phyloP scores from a whole-genome alignment of 2,797 vertebrate species.

The Sarcoramphus papa region DNA sequence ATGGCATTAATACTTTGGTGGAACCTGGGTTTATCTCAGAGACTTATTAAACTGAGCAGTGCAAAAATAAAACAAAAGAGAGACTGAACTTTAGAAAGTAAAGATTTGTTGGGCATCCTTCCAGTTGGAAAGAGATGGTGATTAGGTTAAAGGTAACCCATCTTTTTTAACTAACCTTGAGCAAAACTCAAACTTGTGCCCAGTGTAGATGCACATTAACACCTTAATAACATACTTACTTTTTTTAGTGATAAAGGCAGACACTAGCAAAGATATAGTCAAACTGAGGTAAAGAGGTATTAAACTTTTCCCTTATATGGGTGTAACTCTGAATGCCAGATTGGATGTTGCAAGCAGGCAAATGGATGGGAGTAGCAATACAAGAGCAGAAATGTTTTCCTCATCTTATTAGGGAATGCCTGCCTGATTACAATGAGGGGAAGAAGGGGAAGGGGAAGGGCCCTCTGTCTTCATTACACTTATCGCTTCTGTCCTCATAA shows the following conservation, averaged over 20 bases:
- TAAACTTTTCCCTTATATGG: not conserved
- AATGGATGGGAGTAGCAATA: not conserved
- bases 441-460: not conserved
- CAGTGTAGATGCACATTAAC: not conserved
- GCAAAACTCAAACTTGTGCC: not conserved
- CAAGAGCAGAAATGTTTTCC: not conserved
- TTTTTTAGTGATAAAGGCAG: not conserved
- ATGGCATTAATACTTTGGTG: not conserved
- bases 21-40: not conserved
- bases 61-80: not conserved
- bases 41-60: not conserved
- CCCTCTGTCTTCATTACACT: not conserved
- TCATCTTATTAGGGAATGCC: not conserved
- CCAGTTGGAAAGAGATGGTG: not conserved
- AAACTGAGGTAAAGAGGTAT: not conserved
- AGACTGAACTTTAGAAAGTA: not conserved
- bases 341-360: not conserved
- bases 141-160: not conserved
- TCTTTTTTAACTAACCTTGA: not conserved
- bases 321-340: not conserved
- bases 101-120: not conserved
- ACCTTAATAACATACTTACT: not conserved
- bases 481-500: not conserved
- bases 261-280: not conserved
- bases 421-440: not conserved